Conservation (phyloP, 1,140 invertebrate genomes). For the Drosophila novamexicana region DNA sequence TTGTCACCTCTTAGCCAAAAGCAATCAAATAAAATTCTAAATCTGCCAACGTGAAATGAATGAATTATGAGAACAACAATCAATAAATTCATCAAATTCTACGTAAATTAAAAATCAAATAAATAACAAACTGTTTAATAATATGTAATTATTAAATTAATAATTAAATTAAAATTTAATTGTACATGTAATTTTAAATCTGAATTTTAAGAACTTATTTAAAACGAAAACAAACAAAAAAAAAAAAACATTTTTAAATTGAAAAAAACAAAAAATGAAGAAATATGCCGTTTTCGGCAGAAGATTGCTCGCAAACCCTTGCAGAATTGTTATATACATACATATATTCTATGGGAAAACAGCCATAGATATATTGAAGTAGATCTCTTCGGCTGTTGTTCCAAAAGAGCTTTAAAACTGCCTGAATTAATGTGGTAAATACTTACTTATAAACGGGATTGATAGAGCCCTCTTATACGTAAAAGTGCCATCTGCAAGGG, state of each 20-base stretch:
- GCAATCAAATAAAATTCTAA: conserved; percentile 48
- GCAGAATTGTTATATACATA: conserved; percentile 25
- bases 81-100: conserved; percentile 48
- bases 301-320: conserved; percentile 18
- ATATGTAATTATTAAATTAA: conserved; percentile 44
- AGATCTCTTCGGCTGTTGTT: conserved; percentile 19
- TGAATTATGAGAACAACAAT: conserved; percentile 38
- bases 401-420: conserved; percentile 24
- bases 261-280: conserved; percentile 7
- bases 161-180: conserved; percentile 37
- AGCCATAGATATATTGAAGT: conserved; percentile 3
- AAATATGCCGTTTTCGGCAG: conserved; percentile 8
- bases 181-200: conserved; percentile 44
- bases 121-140: conserved; percentile 23
- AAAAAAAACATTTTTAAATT: conserved; percentile 31
- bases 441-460: neutral
- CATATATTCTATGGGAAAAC: conserved; percentile 6
- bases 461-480: neutral
- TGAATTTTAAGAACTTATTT: conserved; percentile 32
- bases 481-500: conserved; percentile 28
- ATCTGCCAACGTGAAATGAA: conserved; percentile 48
- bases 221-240: neutral
- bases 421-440: conserved; percentile 12
- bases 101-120: conserved; percentile 25
- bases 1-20: conserved; percentile 43